A percentile compares a stretch with the other conserved stretches of the same genome.
Conservation (phyloP, 2,797 vertebrate genomes). For the Sandelia bainsii region DNA sequence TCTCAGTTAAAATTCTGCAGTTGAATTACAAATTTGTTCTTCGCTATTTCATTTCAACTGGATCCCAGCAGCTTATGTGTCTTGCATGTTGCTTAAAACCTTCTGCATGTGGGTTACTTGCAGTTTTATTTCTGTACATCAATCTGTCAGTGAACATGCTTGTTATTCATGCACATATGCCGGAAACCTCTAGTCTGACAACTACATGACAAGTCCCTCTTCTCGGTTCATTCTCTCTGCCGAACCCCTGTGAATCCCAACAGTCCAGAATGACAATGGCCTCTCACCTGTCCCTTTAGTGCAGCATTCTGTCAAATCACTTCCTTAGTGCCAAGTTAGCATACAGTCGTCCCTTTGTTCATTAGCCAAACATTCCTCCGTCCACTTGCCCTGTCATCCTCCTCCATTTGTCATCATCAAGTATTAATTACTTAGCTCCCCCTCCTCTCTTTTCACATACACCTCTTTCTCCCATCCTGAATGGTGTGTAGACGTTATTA, state of each 20-base stretch:
- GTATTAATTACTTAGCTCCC: constrained; percentile 80
- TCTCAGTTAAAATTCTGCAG: constrained; percentile 30
- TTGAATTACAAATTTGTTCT: constrained; percentile 16
- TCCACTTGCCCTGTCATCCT: constrained; percentile 61
- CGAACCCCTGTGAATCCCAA: constrained; percentile 25
- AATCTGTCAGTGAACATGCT: constrained; percentile 10
- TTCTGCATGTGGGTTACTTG: neutral
- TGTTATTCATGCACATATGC: constrained; percentile 24
- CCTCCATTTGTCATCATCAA: constrained; percentile 81
- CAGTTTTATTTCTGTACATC: constrained; percentile 10
- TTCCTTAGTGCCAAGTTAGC: constrained; percentile 59
- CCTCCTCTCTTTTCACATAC: constrained; percentile 43
- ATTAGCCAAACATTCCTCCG: constrained; percentile 70
- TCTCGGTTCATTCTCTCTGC: constrained; percentile 3
- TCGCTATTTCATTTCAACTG: constrained; percentile 20
- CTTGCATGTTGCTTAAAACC: constrained; percentile 5
- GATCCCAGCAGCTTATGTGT: constrained; percentile 14
- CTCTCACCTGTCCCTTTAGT: constrained; percentile 28
- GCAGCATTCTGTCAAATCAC: constrained; percentile 42
- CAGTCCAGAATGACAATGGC: constrained; percentile 32
- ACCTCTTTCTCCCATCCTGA: constrained; percentile 48
- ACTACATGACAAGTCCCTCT: constrained; percentile 13
- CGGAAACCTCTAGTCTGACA: constrained; percentile 33
- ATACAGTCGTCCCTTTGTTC: constrained; percentile 74
- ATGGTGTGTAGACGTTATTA: constrained; percentile 65